Base-by-base conservation (phyloP, 2,888 invertebrate species). In the Aleiodes alternator region DNA sequence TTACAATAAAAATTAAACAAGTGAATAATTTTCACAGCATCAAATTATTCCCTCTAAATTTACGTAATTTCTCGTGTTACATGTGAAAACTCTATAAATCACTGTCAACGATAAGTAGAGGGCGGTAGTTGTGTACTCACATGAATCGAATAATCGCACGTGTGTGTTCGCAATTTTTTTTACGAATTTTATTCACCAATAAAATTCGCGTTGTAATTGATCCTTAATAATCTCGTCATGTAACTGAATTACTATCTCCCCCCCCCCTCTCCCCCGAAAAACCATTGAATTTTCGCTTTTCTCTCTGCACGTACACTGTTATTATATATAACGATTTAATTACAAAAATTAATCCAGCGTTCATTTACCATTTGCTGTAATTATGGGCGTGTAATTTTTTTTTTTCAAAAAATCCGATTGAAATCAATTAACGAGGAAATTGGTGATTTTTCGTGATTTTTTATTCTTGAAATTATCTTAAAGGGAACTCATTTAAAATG, bases 191-290 rank as follows among this genome's bases (percentile, higher is more conserved):
- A 85, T 87, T 81, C 82, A 81, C 81, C 83, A 85, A 87, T 87
- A 87, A 87, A 86, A 84, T 79, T 82, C 77, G 80, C 82, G 76
- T 79, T 73, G 85, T 88, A 87, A 88, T 87, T 87, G 87, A 84
- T 79, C 86, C 85, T 88, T 88, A 88, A 88, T 88, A 88, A 88
- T 88, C 88, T 88, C 87, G 87, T 88, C 88, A 88, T 87, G 87
- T 86, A 82, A 83, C 82, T 84, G 84, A 84, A 88, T 87, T 85
- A 83, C 64, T 23, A 43, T 8, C n/a, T 16, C 85, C 82, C 82
- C 75, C 82, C 82, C 75, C 80, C 83, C 23, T 85, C 82, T 82
- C 75, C 23, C 23, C 2, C 80, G 82, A 83, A 43, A 43, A 43
- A 43, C 43, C 43, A 43, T 8, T 43, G 43, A 86, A 64, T 34